A percentile compares a stretch with the other conserved stretches of the same genome.
Conservation (phyloP, 2,113 vertebrate species). For the Brachyhypopomus occidentalis region DNA sequence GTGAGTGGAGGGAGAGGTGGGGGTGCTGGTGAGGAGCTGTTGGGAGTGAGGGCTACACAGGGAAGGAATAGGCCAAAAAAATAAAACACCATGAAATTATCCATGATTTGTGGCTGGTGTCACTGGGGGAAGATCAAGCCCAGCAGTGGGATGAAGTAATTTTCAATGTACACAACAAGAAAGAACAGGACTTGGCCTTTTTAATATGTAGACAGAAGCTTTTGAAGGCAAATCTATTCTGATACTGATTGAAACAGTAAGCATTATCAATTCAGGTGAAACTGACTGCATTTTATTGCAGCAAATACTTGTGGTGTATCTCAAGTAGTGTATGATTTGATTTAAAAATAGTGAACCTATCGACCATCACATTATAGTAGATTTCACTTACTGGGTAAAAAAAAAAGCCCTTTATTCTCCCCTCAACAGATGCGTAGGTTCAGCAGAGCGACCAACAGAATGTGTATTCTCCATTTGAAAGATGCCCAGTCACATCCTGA, state of each 20-base stretch:
- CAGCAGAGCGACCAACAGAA: too few relatives aligned
- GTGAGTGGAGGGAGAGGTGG: constrained; percentile 65
- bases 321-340: too few relatives aligned
- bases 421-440: too few relatives aligned
- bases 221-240: too few relatives aligned
- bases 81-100: neutral
- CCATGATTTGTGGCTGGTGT: neutral
- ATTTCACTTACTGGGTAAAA: neutral
- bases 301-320: too few relatives aligned
- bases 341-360: too few relatives aligned
- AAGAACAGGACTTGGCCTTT: too few relatives aligned
- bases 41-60: neutral
- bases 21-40: neutral
- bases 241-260: too few relatives aligned
- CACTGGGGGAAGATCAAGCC: neutral
- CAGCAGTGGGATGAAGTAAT: neutral
- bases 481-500: neutral
- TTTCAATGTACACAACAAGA: neutral
- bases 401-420: neutral
- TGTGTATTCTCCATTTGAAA: neutral
- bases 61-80: neutral
- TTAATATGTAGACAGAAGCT: too few relatives aligned
- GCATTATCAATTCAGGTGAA: neutral
- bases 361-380: neutral
- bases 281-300: neutral